Conservation (phyloP, 2,113 vertebrate species). For the Ameiurus melas region DNA sequence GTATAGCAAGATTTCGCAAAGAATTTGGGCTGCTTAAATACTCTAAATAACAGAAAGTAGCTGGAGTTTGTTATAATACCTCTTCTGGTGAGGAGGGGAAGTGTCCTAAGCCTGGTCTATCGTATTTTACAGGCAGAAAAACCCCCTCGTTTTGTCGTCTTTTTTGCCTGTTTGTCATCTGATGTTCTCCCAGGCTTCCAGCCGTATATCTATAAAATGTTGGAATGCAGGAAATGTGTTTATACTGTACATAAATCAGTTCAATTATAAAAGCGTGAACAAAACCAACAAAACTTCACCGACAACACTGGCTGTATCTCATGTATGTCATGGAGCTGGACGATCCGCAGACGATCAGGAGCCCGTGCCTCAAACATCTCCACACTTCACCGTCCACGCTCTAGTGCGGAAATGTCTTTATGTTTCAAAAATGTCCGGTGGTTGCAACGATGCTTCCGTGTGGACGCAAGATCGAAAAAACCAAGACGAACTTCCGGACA, state of each 20-base stretch:
- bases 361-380: background rate
- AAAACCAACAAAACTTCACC: background rate
- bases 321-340: background rate
- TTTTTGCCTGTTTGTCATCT: background rate
- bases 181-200: background rate
- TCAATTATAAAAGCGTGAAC: background rate
- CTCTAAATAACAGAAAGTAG: background rate
- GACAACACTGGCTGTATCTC: background rate
- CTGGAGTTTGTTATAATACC: background rate
- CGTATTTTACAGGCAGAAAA: background rate
- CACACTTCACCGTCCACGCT: background rate
- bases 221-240: background rate
- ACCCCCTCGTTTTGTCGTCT: background rate
- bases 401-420: background rate
- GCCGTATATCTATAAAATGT: background rate
- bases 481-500: background rate
- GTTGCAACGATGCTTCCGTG: background rate
- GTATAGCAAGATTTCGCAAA: background rate
- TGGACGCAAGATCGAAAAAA: background rate
- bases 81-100: background rate
- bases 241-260: background rate
- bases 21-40: background rate
- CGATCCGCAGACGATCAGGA: background rate
- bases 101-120: background rate
- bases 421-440: background rate